phyloP scores from a whole-genome alignment of 2,888 invertebrate genomes.

The Sturmia bella region DNA sequence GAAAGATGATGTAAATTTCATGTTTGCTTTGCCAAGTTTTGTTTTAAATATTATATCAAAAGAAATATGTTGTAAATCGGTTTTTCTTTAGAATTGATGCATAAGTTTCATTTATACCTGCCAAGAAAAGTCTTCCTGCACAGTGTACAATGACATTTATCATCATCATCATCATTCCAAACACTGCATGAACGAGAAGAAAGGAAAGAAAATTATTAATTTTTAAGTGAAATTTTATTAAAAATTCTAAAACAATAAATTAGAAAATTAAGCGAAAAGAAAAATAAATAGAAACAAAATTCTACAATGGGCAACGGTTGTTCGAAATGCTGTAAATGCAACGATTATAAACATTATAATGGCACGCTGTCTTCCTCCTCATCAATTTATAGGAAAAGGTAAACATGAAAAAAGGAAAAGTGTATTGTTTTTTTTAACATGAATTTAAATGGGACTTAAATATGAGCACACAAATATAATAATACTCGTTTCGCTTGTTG shows the following conservation, averaged over 20 bases:
- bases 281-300: conserved; percentile 38
- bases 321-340: conserved; percentile 81
- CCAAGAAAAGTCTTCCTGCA: conserved; percentile 14
- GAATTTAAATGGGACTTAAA: too few species aligned
- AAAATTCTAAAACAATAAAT: conserved; percentile 4
- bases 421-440: too few species aligned
- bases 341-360: conserved; percentile 79
- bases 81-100: conserved; percentile 15
- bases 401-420: too few species aligned
- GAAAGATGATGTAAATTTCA: conserved; percentile 25
- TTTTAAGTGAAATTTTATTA: conserved; percentile 42
- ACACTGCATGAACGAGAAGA: conserved; percentile 27
- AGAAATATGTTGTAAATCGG: not conserved
- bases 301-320: conserved; percentile 81
- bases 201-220: conserved; percentile 35
- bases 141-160: conserved; percentile 35
- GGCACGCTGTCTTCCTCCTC: conserved; percentile 80
- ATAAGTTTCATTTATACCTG: conserved; percentile 18
- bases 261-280: conserved; percentile 14
- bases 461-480: too few species aligned
- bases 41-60: not conserved
- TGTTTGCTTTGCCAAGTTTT: conserved; percentile 4
- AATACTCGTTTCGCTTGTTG: too few species aligned
- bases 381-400: conserved; percentile 82
- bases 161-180: conserved; percentile 54